Conservation (phyloP, 2,888 invertebrate species). For the Onchidella celtica region DNA sequence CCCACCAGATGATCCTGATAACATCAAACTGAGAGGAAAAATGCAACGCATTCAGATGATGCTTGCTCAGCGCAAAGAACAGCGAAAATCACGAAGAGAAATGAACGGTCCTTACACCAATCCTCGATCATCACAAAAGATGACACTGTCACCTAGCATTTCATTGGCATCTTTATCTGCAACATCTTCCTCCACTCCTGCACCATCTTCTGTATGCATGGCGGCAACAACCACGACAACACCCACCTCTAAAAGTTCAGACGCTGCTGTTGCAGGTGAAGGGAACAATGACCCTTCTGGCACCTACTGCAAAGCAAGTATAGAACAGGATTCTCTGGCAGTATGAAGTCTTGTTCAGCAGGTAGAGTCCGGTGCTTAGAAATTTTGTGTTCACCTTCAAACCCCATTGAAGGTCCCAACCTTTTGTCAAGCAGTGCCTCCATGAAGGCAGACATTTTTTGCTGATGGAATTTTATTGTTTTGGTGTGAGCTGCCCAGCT, state of each 20-base stretch:
- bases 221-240: neutral
- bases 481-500: neutral
- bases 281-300: constrained; percentile 42
- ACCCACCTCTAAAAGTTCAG: constrained; percentile 20
- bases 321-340: constrained; percentile 67
- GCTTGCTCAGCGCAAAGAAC: constrained; percentile 92
- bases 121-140: constrained; percentile 1
- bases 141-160: neutral
- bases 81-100: constrained; percentile 87
- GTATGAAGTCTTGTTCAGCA: constrained; percentile 58
- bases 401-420: constrained; percentile 53
- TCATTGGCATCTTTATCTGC: neutral
- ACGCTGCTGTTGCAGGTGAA: constrained; percentile 30
- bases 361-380: constrained; percentile 24
- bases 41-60: constrained; percentile 92
- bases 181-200: neutral
- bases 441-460: neutral
- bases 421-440: constrained; percentile 32
- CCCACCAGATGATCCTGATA: constrained; percentile 79
- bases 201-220: constrained; percentile 3
- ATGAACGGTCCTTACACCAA: constrained; percentile 65
- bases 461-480: constrained; percentile 2
- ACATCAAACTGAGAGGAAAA: constrained; percentile 91
- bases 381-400: constrained; percentile 48
- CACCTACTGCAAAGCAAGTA: constrained; percentile 55